phyloP scores from a whole-genome alignment of 2,113 vertebrate genomes.

The Ceyx cyanopectus region DNA sequence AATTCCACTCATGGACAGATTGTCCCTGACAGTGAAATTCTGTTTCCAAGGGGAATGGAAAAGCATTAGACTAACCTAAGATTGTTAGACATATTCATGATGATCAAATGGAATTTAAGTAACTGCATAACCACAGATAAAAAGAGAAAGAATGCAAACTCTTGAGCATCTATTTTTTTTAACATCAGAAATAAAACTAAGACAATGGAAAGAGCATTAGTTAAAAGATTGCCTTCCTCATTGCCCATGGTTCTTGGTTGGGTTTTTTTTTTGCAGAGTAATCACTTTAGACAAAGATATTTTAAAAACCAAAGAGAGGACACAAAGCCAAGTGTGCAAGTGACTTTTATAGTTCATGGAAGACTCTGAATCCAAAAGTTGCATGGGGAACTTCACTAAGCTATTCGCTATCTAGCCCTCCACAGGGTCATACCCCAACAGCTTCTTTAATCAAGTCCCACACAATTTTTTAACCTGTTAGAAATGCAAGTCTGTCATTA shows the following conservation, averaged over 20 bases:
- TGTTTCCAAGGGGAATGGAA: neutral
- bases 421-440: neutral
- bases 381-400: neutral
- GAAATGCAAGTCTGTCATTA: constrained; percentile 45
- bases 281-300: neutral
- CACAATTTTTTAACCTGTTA: neutral
- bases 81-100: neutral
- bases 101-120: neutral
- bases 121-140: neutral
- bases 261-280: neutral
- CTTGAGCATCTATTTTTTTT: neutral
- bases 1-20: neutral
- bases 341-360: neutral
- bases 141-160: neutral
- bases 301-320: neutral
- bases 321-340: neutral
- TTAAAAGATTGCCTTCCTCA: neutral
- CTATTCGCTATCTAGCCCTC: neutral
- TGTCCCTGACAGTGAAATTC: neutral
- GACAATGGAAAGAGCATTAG: neutral
- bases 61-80: neutral
- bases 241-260: too few relatives aligned
- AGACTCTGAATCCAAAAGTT: neutral
- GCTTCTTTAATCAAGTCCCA: neutral
- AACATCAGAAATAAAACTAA: neutral